Conservation (phyloP, 2,113 vertebrate species). For the Brachypodius melanocephalos region DNA sequence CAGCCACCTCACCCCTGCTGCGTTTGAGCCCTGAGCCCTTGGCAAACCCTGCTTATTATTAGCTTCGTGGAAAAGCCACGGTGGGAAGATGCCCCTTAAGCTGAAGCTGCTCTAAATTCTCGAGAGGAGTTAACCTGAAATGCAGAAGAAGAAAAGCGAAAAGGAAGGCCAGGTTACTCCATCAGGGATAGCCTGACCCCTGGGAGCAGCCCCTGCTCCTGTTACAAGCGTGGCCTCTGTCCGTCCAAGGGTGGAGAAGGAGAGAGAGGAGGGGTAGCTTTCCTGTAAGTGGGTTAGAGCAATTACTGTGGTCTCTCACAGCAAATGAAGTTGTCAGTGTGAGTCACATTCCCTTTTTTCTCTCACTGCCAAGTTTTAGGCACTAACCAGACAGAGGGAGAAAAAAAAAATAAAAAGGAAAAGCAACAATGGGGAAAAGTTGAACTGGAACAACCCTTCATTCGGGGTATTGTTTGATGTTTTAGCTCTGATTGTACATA, state of each 20-base stretch:
- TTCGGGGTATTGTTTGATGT: constrained; percentile 38
- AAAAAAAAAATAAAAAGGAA: background rate
- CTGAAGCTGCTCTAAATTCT: background rate
- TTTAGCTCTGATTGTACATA: constrained; percentile 20
- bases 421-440: constrained; percentile 57
- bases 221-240: background rate
- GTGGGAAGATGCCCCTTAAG: background rate
- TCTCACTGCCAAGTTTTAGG: constrained; percentile 56
- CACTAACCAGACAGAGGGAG: constrained; percentile 15
- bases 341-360: constrained; percentile 61
- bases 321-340: constrained; percentile 52
- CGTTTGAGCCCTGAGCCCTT: background rate
- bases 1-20: background rate
- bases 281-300: constrained; percentile 58
- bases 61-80: background rate
- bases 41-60: background rate
- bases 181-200: background rate
- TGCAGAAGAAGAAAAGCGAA: background rate
- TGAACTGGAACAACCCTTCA: constrained; percentile 54
- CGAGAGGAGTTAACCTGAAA: background rate
- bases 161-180: background rate
- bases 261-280: constrained; percentile 41
- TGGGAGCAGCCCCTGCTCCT: background rate
- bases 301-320: constrained; percentile 60
- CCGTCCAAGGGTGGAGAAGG: background rate